Evolutionary conservation across 1,140 invertebrate species (phyloP).

Genomic region (Prorops nasuta): DNA sequence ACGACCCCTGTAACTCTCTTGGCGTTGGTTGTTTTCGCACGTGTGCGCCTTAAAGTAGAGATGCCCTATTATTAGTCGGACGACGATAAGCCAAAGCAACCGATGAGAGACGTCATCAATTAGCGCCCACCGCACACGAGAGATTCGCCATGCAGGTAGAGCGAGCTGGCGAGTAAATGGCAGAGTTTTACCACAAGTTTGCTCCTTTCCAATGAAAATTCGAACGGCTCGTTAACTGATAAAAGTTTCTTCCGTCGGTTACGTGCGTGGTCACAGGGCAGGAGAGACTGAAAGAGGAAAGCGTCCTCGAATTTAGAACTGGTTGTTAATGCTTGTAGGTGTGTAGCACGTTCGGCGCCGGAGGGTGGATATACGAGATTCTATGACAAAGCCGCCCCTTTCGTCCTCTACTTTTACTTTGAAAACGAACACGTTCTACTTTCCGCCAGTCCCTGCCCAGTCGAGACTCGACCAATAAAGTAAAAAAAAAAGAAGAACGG

Average conservation of each 20-base stretch:
- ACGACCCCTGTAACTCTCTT: too few relatives aligned
- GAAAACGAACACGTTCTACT: conserved; percentile 18
- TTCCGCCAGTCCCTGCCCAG: conserved; percentile 6
- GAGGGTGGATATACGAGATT: conserved; percentile 1
- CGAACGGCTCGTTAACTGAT: too few relatives aligned
- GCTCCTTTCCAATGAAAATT: too few relatives aligned
- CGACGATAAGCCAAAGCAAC: too few relatives aligned
- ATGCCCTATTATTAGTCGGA: too few relatives aligned
- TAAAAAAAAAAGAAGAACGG: not conserved
- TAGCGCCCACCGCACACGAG: too few relatives aligned
- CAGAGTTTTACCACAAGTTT: too few relatives aligned
- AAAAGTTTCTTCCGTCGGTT: too few relatives aligned
- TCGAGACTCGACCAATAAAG: not conserved
- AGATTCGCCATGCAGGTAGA: too few relatives aligned
- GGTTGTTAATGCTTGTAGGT: not conserved
- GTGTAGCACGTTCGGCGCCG: not conserved
- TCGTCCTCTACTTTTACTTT: conserved; percentile 19
- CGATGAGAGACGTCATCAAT: too few relatives aligned
- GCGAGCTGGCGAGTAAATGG: too few relatives aligned
- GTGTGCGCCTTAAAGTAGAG: not conserved
- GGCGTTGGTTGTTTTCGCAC: too few relatives aligned
- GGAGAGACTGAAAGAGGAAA: not conserved
- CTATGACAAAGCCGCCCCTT: conserved; percentile 16
- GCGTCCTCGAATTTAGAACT: not conserved
- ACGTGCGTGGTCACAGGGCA: not conserved